Evolutionary conservation across 2,888 invertebrate species (phyloP), one percentile per base, ranked within the genome.

Genomic region (Fabriciana adippe): DNA sequence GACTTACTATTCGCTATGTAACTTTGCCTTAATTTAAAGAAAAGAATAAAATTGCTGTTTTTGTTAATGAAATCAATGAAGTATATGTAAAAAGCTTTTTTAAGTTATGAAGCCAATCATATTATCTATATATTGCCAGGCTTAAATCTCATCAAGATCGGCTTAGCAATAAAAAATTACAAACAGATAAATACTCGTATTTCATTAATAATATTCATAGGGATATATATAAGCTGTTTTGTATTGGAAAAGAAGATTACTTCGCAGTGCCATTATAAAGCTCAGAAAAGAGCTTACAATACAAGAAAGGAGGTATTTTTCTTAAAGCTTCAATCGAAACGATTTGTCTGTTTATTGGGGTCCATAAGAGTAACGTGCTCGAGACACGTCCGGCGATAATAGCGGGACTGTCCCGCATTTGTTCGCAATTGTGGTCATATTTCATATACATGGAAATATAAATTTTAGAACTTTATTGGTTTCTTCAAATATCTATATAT

Each of bases 371-470:
- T 83, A 81, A 87, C 80, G 77, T 70, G 54, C 55, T 75, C 74
- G 76, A 74, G 84, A 83, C 84, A 81, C 77, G 81, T 83, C 81
- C 80, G 64, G 63, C 76, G 77, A 71, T 75, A 79, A 81, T 79
- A 79, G 79, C 79, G 80, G 72, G 78, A 85, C 82, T 82, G 84
- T 81, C 81, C 79, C 81, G 73, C 81, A 85, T 86, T 87, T 87
- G 82, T 87, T 84, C 82, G 53, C 53, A 63, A 66, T 54, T 6
- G n/a, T 50, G 48, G 31, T 41, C 14, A 55, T 66, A 61, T 66
- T 50, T 66, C 55, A 61, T 14, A 18, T 41, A 41, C 13, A 35
- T 48, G 11, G 35, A 3, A n/a, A 41, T 57, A 41, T 31, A 8
- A 35, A 16, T 62, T 54, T 5, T 26, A 48, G n/a, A 35, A 35